Evolutionary conservation across 2,797 vertebrate species (phyloP).

Genomic region (Simalia tracyae): DNA sequence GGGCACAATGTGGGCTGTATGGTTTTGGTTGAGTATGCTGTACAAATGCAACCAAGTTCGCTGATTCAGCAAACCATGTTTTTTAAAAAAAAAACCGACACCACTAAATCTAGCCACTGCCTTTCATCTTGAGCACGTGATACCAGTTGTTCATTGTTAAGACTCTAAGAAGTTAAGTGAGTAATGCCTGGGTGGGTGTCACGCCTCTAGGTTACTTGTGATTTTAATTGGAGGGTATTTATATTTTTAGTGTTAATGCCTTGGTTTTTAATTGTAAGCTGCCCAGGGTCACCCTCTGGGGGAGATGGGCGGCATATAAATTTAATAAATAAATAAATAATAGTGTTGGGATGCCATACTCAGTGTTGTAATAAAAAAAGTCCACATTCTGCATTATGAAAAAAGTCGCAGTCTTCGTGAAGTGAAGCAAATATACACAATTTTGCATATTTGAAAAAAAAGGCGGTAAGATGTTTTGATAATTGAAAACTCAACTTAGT

Average conservation of each 20-base stretch:
- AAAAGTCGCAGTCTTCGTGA: background rate
- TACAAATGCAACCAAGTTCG: background rate
- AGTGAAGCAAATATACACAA: background rate
- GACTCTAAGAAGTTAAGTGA: background rate
- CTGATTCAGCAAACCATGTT: background rate
- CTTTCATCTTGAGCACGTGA: background rate
- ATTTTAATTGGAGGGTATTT: too few relatives aligned
- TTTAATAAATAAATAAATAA: too few relatives aligned
- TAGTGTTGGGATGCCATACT: background rate
- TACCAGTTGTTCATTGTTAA: background rate
- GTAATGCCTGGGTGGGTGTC: background rate
- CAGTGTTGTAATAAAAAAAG: background rate
- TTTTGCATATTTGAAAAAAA: background rate
- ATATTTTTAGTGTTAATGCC: too few relatives aligned
- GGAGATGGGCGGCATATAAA: too few relatives aligned
- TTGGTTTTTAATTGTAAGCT: too few relatives aligned
- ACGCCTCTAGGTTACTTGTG: background rate
- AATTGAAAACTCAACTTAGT: background rate
- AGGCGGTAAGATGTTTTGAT: background rate
- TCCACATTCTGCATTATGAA: background rate
- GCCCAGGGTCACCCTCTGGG: too few relatives aligned
- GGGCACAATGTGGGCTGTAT: background rate
- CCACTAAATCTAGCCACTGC: background rate
- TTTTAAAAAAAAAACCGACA: background rate
- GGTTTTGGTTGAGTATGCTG: background rate